A percentile compares a stretch with the other conserved stretches of the same genome.
Evolutionary conservation across 1,140 invertebrate genomes (phyloP).

Genomic region (Wiebesia pumilae): DNA sequence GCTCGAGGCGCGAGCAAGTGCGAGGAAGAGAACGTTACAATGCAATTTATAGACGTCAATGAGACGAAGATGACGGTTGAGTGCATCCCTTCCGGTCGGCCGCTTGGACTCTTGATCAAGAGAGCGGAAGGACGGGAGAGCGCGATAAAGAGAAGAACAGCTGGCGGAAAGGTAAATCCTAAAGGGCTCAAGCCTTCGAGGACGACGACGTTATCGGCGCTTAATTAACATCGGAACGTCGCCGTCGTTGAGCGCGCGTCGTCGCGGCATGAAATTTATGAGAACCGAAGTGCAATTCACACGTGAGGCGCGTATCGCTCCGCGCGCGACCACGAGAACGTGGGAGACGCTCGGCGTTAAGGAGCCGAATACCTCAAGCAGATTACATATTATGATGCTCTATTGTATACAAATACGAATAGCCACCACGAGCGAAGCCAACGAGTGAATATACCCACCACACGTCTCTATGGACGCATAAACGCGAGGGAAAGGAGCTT

Average conservation of each 20-base stretch:
- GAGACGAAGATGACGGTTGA: background rate
- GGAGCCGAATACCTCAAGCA: conserved; percentile 64
- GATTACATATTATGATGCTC: conserved; percentile 72
- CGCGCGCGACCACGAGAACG: conserved; percentile 52
- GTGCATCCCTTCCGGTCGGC: background rate
- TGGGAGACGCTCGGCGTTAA: conserved; percentile 64
- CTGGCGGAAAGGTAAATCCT: conserved; percentile 54
- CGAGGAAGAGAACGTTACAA: background rate
- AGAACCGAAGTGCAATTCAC: conserved; percentile 58
- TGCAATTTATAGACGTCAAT: conserved; percentile 48
- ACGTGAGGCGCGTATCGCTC: conserved; percentile 50
- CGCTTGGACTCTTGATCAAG: background rate
- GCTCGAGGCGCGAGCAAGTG: background rate
- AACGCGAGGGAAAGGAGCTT: background rate
- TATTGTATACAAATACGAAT: conserved; percentile 72
- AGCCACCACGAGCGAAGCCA: background rate
- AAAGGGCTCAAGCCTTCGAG: background rate
- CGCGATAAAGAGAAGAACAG: background rate
- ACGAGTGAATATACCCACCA: background rate
- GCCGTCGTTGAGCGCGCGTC: conserved; percentile 8
- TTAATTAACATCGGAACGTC: conserved; percentile 56
- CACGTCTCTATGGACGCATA: too few species aligned
- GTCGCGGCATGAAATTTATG: conserved; percentile 54
- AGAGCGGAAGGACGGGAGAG: too few species aligned
- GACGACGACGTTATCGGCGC: conserved; percentile 51